Conservation (phyloP, 2,797 vertebrate genomes). For the Phaenicophaeus curvirostris region DNA sequence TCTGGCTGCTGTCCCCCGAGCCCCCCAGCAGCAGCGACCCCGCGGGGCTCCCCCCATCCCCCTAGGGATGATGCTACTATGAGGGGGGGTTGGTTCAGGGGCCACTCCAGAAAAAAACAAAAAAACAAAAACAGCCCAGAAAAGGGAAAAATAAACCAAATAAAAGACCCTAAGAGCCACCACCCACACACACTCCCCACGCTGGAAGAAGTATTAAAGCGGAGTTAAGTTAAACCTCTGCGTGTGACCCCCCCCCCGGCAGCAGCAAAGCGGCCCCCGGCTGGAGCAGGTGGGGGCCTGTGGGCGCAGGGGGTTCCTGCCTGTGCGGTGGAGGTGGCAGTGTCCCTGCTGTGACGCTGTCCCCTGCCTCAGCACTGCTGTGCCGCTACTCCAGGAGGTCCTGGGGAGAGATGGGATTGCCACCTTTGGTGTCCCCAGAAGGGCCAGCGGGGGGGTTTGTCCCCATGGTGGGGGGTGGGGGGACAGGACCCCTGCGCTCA, state of each 20-base stretch:
- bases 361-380: background rate
- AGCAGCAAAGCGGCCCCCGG: background rate
- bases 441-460: too few relatives aligned
- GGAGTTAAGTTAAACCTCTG: slow-evolving; percentile 31
- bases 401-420: too few relatives aligned
- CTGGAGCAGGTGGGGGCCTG: background rate
- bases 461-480: too few relatives aligned
- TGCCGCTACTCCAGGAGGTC: too few relatives aligned
- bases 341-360: too few relatives aligned
- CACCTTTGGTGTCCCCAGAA: background rate
- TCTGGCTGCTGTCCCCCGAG: background rate
- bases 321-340: background rate
- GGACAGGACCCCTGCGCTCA: slow-evolving; percentile 23
- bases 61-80: rapidly evolving
- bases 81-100: background rate
- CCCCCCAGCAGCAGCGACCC: background rate
- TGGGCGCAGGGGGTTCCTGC: background rate
- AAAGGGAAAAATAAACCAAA: background rate
- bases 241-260: background rate
- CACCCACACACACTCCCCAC: background rate
- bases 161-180: background rate
- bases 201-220: slow-evolving; percentile 36
- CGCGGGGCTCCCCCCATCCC: background rate
- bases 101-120: too few relatives aligned
- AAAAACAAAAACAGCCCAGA: background rate